Evolutionary conservation across 30 jellyfish, hydroid and myxozoan genomes (phyloP), one percentile per base, ranked within the genome.

Genomic region (Rhopilema esculentum): DNA sequence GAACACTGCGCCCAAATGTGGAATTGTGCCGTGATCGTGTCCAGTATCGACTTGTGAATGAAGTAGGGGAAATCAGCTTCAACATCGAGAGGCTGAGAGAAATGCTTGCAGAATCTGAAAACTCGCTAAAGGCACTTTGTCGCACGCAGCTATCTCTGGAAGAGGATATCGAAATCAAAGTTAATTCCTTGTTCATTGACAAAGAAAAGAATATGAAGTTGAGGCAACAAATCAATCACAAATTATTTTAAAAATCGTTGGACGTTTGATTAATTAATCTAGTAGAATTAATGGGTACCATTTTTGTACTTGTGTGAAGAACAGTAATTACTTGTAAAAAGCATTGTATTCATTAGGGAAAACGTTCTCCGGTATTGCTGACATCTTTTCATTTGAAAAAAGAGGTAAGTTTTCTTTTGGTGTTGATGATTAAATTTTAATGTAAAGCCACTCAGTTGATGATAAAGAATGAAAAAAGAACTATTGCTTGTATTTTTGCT

Each of bases 21-120:
- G 98, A 94, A 49, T 89, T 94, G 25, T 94, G 98, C 69, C 96
- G 97, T 20, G 98, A 94, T 51, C 94, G 95, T 12, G 97, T 89
- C 75, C 97, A 94, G 75, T 89, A 89, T 57, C 93, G 96, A 32
- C 96, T 94, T 49, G 97, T 89, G 23, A 83, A 82, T 20, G 98
- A 94, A 69, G 98, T 89, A 16, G 97, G 91, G 16, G 97, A 89
- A 63, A 94, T 94, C 16, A 22, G 87, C 40, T 62, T 83, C 51
- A 94, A 86, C 92, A 83, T 94, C 19, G 95, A 89, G 30, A 94
- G 98, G 23, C 77, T 94, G 61, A 67, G 66, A 31, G 88, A 80
- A 28, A 61, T 84, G 92, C 92, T 94, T 72, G 75, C 31, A 1
- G 94, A 85, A 63, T 84, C 98, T 0, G 93, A 89, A 66, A 84